Conservation (phyloP, 2,797 vertebrate species). For the Decapterus maruadsi region DNA sequence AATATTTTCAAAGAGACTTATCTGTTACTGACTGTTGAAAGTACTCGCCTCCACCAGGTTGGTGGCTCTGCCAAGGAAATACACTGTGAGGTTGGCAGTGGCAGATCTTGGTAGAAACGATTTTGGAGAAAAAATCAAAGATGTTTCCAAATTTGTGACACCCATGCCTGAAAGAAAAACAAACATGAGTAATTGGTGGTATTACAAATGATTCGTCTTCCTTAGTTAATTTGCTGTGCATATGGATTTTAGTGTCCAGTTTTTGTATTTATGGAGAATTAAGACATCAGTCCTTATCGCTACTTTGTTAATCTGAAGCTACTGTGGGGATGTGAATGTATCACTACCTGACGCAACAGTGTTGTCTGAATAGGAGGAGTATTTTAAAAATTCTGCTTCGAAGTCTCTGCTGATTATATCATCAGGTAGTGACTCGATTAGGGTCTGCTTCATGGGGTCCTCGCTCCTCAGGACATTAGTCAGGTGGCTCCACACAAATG, state of each 20-base stretch:
- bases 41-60: slow-evolving; percentile 90
- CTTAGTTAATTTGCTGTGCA: neutral
- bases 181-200: neutral
- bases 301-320: neutral
- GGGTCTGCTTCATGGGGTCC: slow-evolving; percentile 88
- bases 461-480: slow-evolving; percentile 88
- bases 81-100: slow-evolving; percentile 86
- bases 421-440: slow-evolving; percentile 87
- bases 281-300: neutral
- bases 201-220: neutral
- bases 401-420: slow-evolving; percentile 91
- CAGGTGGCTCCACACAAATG: slow-evolving; percentile 93
- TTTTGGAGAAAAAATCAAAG: slow-evolving; percentile 88
- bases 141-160: slow-evolving; percentile 87
- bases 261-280: neutral
- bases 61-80: slow-evolving; percentile 86
- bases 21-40: neutral
- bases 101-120: slow-evolving; percentile 90
- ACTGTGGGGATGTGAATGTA: neutral
- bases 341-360: slow-evolving; percentile 85
- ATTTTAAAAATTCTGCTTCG: slow-evolving; percentile 89
- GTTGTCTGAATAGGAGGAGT: slow-evolving; percentile 90
- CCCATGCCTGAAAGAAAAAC: slow-evolving; percentile 78
- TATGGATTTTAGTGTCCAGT: neutral
- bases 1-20: neutral